These are phyloP conservation scores for Acanthisitta chloris DNA, from an alignment of 2,113 vertebrate genomes.

Conservation along the genomic window DNA sequence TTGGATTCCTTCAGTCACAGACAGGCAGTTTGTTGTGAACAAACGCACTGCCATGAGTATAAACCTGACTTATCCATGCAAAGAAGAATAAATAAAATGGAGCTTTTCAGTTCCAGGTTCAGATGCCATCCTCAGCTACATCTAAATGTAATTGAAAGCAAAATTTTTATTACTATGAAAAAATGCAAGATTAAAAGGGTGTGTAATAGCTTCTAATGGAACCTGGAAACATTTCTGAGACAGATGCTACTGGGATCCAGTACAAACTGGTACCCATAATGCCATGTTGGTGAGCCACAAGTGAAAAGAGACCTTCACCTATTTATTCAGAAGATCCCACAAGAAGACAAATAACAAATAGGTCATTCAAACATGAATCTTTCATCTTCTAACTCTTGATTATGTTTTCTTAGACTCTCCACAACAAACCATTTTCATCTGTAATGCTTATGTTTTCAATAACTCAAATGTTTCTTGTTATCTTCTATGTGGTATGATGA, in stretches of 20 bases:
- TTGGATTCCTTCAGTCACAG: not conserved
- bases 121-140: not conserved
- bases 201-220: not conserved
- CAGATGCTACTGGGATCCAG: not conserved
- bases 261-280: not conserved
- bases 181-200: not conserved
- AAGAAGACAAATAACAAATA: not conserved
- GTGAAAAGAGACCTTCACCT: not conserved
- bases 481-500: not conserved
- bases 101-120: not conserved
- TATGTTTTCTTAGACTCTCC: not conserved
- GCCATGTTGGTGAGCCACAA: not conserved
- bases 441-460: not conserved
- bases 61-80: not conserved
- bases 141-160: not conserved
- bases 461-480: not conserved
- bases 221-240: not conserved
- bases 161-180: not conserved
- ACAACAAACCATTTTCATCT: not conserved
- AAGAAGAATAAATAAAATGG: not conserved
- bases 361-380: not conserved
- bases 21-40: not conserved
- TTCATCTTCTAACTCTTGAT: not conserved
- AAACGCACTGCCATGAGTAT: not conserved
- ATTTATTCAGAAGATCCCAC: not conserved